A percentile compares a stretch with the other conserved stretches of the same genome.
Evolutionary conservation across 2,113 vertebrate genomes (phyloP).

Genomic region (Puntigrus tetrazona): DNA sequence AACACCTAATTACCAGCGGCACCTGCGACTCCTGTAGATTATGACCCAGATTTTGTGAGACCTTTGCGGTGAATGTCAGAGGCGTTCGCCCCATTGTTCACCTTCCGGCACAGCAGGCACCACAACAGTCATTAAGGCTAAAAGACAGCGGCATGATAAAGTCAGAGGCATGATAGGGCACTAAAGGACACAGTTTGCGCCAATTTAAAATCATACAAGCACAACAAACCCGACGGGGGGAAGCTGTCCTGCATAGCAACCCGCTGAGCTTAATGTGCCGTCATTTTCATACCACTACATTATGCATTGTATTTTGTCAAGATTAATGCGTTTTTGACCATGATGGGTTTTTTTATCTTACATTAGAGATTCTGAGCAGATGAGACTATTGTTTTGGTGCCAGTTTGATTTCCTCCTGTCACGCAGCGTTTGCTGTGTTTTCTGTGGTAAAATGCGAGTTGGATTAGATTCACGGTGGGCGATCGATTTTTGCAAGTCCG

Average conservation of each 20-base stretch:
- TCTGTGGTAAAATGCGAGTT: background rate
- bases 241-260: background rate
- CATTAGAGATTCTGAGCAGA: background rate
- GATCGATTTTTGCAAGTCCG: conserved; percentile 29
- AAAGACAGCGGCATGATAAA: background rate
- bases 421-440: background rate
- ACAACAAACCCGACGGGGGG: background rate
- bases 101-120: conserved; percentile 25
- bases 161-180: conserved; percentile 16
- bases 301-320: background rate
- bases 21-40: background rate
- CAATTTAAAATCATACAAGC: conserved; percentile 37
- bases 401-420: background rate
- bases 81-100: conserved; percentile 10
- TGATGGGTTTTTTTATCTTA: background rate
- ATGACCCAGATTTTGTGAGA: conserved; percentile 21
- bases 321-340: background rate
- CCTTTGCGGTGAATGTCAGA: conserved; percentile 37
- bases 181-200: conserved; percentile 27
- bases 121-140: conserved; percentile 46
- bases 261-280: background rate
- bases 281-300: background rate
- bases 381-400: background rate
- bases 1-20: conserved; percentile 10
- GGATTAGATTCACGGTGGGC: conserved; percentile 3